These are phyloP conservation scores for Parthenolecanium corni DNA, from an alignment of 2,888 invertebrate genomes.

Conservation along the genomic window DNA sequence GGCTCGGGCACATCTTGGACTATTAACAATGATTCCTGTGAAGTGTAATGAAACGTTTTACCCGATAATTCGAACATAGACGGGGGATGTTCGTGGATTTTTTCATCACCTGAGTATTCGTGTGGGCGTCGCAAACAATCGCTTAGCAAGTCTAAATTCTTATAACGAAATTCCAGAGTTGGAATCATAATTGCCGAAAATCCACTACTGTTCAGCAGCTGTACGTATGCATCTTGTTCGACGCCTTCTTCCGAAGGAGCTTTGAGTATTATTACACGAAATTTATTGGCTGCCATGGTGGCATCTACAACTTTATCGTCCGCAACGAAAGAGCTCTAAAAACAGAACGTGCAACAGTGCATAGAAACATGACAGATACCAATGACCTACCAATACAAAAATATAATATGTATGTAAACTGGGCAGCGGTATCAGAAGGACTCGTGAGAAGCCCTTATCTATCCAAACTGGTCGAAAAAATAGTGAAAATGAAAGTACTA, in stretches of 20 bases:
- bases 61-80: neutral
- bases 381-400: too few relatives aligned
- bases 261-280: conserved; percentile 29
- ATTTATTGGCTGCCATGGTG: too few relatives aligned
- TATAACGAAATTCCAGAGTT: conserved; percentile 33
- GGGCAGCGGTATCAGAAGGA: too few relatives aligned
- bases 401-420: too few relatives aligned
- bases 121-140: conserved; percentile 31
- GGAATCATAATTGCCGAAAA: conserved; percentile 30
- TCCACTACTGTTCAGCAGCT: conserved; percentile 30
- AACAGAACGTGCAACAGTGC: too few relatives aligned
- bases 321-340: too few relatives aligned
- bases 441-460: too few relatives aligned
- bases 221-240: conserved; percentile 31
- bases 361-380: too few relatives aligned
- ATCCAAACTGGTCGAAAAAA: too few relatives aligned
- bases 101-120: conserved; percentile 32
- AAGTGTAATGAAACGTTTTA: neutral
- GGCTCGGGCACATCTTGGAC: conserved; percentile 34
- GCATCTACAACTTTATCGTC: too few relatives aligned
- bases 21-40: conserved; percentile 34
- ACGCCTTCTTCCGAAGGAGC: conserved; percentile 29
- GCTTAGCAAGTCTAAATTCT: conserved; percentile 32
- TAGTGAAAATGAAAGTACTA: too few relatives aligned
- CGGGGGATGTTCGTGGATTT: neutral